Base-by-base conservation (phyloP, 2,113 vertebrate species). In the Addax nasomaculatus region DNA sequence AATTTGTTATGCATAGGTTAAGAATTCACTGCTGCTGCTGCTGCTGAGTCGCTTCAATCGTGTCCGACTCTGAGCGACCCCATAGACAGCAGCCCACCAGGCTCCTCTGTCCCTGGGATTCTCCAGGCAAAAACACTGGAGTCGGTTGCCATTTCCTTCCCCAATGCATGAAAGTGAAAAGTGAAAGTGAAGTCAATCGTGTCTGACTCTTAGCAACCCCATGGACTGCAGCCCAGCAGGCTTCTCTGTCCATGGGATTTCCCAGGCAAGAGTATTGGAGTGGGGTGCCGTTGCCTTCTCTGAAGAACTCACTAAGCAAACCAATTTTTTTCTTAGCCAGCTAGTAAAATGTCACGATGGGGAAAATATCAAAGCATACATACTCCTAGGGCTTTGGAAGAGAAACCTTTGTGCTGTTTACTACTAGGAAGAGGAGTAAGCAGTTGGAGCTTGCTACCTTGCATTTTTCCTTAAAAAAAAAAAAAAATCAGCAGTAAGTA, bases 401-500 rank as follows among this genome's bases (percentile, higher is more conserved):
- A 95, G 88, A 93, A 95, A 97, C 16, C 27, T 97, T 93, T 89
- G 62, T 73, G 45, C 57, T 97, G 97, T 92, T 97, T 93, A 89
- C 83, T 95, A 49, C 79, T 81, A 53, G 4, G 43, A 57, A 96
- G 6, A 78, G 53, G 25, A 81, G 83, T 92, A 94, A 90, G 85
- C n/a, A 98, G 91, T 81, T 78, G 94, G 90, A 79, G 51, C 67
- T 92, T 73, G 60, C 47, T 96, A 93, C 81, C 53, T 70, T 73
- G 87, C 91, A 62, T 67, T 96, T 96, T 89, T 96, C 89, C 76
- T 95, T 96, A 39, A 43, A 94, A 86, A 95, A 85, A 97, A 45
- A 94, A 97, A 94, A 57, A 97, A 95, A 97, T 27, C 97, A 97
- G 98, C 97, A 98, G 97, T 98, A 93, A 97, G 95, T 97, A 79